phyloP scores from a whole-genome alignment of 1,140 invertebrate genomes.

The Bradynema listronoti region DNA sequence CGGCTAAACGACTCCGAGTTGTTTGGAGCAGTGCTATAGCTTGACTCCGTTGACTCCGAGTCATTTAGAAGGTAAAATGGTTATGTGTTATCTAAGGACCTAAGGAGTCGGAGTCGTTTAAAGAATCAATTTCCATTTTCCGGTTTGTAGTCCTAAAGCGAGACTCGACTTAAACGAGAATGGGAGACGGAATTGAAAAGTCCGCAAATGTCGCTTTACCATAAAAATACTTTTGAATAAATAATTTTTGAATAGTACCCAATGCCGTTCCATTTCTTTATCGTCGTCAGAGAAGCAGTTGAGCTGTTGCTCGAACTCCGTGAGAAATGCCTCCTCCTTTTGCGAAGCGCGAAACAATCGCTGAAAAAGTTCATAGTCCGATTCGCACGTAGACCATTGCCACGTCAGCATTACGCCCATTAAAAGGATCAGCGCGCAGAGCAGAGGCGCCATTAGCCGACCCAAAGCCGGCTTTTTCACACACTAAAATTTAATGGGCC shows the following conservation, averaged over 20 bases:
- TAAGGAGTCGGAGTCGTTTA: too few relatives aligned
- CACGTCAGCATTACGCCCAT: constrained; percentile 19
- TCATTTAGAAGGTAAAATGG: too few relatives aligned
- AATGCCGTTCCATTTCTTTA: constrained; percentile 22
- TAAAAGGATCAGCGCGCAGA: constrained; percentile 13
- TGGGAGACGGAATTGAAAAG: too few relatives aligned
- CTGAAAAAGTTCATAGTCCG: constrained; percentile 23
- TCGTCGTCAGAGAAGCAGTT: constrained; percentile 25
- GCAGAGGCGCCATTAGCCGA: constrained; percentile 31
- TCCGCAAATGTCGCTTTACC: too few relatives aligned
- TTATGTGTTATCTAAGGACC: too few relatives aligned
- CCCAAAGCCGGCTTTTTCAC: constrained; percentile 26
- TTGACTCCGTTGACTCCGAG: too few relatives aligned
- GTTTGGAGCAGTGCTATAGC: too few relatives aligned
- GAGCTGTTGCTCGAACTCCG: constrained; percentile 27
- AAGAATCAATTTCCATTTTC: too few relatives aligned
- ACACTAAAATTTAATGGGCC: constrained; percentile 9
- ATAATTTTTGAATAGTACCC: background rate
- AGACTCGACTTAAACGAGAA: too few relatives aligned
- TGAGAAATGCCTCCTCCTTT: constrained; percentile 25
- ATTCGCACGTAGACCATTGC: constrained; percentile 29
- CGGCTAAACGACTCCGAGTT: too few relatives aligned
- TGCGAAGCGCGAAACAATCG: constrained; percentile 14
- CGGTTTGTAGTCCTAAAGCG: too few relatives aligned
- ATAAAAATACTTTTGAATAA: background rate